These are phyloP conservation scores for Lepidocolaptes lacrymiger DNA, from an alignment of 2,797 vertebrate genomes.

Conservation along the genomic window DNA sequence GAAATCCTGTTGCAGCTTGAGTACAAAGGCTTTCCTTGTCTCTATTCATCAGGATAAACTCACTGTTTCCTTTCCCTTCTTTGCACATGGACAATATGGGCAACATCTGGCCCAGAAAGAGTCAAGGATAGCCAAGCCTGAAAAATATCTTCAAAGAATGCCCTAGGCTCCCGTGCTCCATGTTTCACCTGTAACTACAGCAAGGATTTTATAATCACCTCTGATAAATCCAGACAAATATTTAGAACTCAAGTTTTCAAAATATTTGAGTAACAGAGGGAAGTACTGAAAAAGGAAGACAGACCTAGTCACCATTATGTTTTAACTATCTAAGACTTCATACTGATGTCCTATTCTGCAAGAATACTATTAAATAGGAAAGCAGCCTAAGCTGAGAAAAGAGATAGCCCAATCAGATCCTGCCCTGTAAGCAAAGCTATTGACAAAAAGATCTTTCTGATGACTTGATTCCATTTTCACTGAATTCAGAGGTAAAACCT, in stretches of 20 bases:
- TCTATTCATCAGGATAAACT: not conserved
- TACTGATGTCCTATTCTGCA: not conserved
- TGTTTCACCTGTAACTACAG: not conserved
- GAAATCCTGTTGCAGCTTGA: not conserved
- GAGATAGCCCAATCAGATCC: not conserved
- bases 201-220: not conserved
- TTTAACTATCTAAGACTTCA: not conserved
- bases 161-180: rapidly evolving
- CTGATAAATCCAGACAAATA: not conserved
- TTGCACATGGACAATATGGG: not conserved
- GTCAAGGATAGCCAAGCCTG: not conserved
- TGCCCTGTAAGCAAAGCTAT: not conserved
- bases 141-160: not conserved
- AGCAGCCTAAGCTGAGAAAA: not conserved
- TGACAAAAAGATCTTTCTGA: not conserved
- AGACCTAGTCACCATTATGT: not conserved
- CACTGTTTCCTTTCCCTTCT: not conserved
- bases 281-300: not conserved
- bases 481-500: not conserved
- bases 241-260: not conserved
- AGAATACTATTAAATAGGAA: not conserved
- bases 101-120: conserved; percentile 2
- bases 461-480: not conserved
- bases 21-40: not conserved
- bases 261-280: not conserved